phyloP scores from a whole-genome alignment of 2,113 vertebrate genomes.

The Brachionichthys hirsutus region DNA sequence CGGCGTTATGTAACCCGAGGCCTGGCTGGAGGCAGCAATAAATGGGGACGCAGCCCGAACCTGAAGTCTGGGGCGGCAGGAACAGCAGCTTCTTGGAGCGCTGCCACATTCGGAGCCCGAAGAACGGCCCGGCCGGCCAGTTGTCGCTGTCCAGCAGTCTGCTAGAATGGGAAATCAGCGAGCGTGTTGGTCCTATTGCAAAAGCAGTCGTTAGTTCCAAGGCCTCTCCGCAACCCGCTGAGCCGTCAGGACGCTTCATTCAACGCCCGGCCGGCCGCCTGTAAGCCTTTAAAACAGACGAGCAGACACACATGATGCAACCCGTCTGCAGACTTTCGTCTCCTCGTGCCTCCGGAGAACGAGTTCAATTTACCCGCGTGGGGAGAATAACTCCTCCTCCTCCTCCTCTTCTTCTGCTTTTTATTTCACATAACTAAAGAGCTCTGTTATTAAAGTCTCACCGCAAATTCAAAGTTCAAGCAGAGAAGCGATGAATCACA shows the following conservation, averaged over 20 bases:
- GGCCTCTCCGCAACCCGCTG: not conserved
- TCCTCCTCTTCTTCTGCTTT: no score
- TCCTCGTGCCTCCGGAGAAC: no score
- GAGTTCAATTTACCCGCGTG: no score
- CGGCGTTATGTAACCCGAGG: constrained; percentile 58
- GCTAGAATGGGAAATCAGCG: constrained; percentile 26
- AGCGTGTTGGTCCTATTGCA: constrained; percentile 11
- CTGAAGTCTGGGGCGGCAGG: constrained; percentile 27
- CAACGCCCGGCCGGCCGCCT: no score
- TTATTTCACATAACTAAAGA: no score
- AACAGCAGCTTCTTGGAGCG: constrained; percentile 45
- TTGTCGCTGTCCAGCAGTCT: constrained; percentile 33
- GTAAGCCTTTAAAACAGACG: no score
- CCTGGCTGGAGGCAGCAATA: constrained; percentile 49
- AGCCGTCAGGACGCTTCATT: not conserved
- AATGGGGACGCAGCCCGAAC: constrained; percentile 52
- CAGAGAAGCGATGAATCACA: not conserved
- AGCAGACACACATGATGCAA: no score
- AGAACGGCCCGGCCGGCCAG: constrained; percentile 28
- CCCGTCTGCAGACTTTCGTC: no score
- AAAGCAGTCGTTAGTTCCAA: constrained; percentile 19
- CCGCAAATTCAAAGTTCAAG: not conserved
- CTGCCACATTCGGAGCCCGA: constrained; percentile 40
- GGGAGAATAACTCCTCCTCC: no score
- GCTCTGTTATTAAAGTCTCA: not conserved